Conservation (phyloP, 2,888 invertebrate genomes). For the Drosophila anomalata region DNA sequence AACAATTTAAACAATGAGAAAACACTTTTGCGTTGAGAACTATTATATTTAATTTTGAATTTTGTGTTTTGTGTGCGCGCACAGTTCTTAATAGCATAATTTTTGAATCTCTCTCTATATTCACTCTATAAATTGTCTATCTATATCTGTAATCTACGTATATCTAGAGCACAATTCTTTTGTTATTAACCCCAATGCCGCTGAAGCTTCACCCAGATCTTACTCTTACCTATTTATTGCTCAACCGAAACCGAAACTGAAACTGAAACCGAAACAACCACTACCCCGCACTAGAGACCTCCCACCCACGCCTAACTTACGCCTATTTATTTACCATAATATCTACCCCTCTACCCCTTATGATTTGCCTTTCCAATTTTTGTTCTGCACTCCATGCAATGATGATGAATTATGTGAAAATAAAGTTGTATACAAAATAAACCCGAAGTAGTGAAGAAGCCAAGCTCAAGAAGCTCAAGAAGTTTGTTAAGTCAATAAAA, state of each 20-base stretch:
- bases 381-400: conserved; percentile 60
- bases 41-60: conserved; percentile 31
- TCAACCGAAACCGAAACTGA: conserved; percentile 12
- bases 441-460: conserved; percentile 12
- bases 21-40: conserved; percentile 43
- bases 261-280: too few relatives aligned
- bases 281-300: neutral
- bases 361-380: conserved; percentile 58
- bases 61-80: conserved; percentile 56
- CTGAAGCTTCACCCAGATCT: conserved; percentile 54
- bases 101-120: conserved; percentile 35
- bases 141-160: conserved; percentile 31
- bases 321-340: conserved; percentile 16
- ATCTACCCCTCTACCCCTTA: conserved; percentile 23
- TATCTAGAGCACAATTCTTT: conserved; percentile 61
- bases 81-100: conserved; percentile 53
- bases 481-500: conserved; percentile 37
- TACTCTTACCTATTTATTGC: conserved; percentile 26
- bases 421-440: conserved; percentile 48
- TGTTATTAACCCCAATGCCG: conserved; percentile 73
- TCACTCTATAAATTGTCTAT: conserved; percentile 40
- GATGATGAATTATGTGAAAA: conserved; percentile 50
- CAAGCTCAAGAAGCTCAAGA: conserved; percentile 30
- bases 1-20: conserved; percentile 44
- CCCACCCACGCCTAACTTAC: conserved; percentile 5